phyloP scores from a whole-genome alignment of 1,140 invertebrate genomes.

The Oncopodura yosiiana region DNA sequence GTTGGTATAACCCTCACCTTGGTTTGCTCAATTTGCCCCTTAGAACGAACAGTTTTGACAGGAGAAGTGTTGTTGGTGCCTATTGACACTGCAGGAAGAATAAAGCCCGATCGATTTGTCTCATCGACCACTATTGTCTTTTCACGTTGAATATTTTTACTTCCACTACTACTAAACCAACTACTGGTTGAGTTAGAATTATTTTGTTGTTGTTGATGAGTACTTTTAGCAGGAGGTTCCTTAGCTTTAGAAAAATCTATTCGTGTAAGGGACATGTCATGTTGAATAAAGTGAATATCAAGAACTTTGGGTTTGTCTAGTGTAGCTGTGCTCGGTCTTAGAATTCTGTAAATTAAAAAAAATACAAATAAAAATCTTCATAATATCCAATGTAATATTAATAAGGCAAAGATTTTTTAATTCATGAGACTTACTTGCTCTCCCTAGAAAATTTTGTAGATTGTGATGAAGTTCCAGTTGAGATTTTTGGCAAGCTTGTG shows the following conservation, averaged over 20 bases:
- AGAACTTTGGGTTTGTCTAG: slow-evolving; percentile 30
- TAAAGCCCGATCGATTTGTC: no score
- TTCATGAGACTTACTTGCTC: not conserved
- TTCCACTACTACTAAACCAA: no score
- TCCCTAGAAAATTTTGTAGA: not conserved
- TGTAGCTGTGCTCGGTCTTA: slow-evolving; percentile 25
- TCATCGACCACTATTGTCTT: no score
- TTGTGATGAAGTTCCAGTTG: not conserved
- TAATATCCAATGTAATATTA: no score
- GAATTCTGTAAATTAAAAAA: not conserved
- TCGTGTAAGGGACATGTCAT: slow-evolving; percentile 33
- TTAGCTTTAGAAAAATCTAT: slow-evolving; percentile 22
- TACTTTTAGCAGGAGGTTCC: not conserved
- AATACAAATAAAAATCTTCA: not conserved
- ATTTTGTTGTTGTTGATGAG: not conserved
- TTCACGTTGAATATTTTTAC: no score
- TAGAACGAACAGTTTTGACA: no score
- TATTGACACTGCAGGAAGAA: no score
- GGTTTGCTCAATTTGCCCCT: no score
- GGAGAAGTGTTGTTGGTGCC: no score
- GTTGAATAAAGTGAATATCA: slow-evolving; percentile 30
- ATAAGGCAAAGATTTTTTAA: not conserved
- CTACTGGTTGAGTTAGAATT: not conserved
- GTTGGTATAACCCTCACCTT: no score
- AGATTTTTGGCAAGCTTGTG: not conserved